Conservation (phyloP, 92 coral and sea anemone species). For the Umimayanthus kanabou region DNA sequence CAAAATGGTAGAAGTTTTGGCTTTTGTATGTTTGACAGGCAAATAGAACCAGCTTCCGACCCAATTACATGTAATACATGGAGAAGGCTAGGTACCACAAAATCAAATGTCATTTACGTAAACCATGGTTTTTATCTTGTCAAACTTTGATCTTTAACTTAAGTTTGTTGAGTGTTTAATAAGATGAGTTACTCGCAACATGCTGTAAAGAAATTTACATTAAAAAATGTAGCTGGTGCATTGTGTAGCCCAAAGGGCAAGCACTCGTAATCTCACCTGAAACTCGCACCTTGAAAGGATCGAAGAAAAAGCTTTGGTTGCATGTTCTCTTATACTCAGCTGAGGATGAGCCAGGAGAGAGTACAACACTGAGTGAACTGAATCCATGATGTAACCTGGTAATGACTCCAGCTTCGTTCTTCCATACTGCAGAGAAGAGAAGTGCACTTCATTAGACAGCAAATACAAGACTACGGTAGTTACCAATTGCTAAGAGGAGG, state of each 20-base stretch:
- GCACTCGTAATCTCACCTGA: conserved; percentile 64
- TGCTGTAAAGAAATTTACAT: neutral
- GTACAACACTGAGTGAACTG: conserved; percentile 89
- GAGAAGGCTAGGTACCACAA: too few relatives aligned
- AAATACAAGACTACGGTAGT: too few relatives aligned
- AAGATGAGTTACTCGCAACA: neutral
- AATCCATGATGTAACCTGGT: conserved; percentile 85
- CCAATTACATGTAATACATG: too few relatives aligned
- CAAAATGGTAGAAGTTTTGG: neutral
- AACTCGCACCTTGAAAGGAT: conserved; percentile 96
- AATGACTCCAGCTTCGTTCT: conserved; percentile 68
- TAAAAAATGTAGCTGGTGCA: neutral
- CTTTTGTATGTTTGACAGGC: neutral
- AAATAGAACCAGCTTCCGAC: neutral
- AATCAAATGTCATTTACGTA: too few relatives aligned
- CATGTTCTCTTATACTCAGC: conserved; percentile 95
- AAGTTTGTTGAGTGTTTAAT: neutral
- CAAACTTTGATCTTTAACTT: too few relatives aligned
- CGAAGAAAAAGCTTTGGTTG: conserved; percentile 95
- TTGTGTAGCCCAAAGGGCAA: neutral
- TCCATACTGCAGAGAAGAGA: conserved; percentile 77
- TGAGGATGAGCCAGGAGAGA: conserved; percentile 91
- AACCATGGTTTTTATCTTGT: too few relatives aligned
- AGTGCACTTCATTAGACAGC: neutral
- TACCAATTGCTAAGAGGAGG: neutral